Base-by-base conservation (phyloP, 2,797 vertebrate species). In the Leptodactylus fallax region DNA sequence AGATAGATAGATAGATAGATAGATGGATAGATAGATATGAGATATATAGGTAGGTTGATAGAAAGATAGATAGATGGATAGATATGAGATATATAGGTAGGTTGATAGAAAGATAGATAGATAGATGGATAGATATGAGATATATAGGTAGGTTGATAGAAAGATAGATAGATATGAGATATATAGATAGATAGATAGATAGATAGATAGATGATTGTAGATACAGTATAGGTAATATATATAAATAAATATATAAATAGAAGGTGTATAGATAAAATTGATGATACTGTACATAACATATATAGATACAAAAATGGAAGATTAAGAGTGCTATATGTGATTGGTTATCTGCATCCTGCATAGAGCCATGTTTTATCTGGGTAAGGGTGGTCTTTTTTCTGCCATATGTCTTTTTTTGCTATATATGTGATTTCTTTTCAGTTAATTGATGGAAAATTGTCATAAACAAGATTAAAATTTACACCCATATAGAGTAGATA, bases 101-200 rank as follows among this genome's bases (percentile, higher is more conserved):
- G 51, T 76, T 51, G 16, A 51, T 74, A 76, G 47, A 78, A 53
- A 78, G 47, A 78, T 76, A 76, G 16, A 51, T 74, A 76, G 47
- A 78, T 78, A 78, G 47, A 78, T 78, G 23, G 19, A 78, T 78
- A 78, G 45, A 77, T 77, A 36, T n/a, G 49, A 78, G 21, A 79
- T 56, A 27, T 21, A 79, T 27, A n/a, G n/a, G n/a, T n/a, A n/a
- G n/a, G n/a, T n/a, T n/a, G n/a, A n/a, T n/a, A n/a, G n/a, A n/a
- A n/a, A 53, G 47, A 78, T 25, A 71, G 49, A 79, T 56, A 79
- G 49, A 56, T 56, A 13, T 45, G 7, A 21, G 45, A 74, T 27
- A 72, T 6, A 45, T 47, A 76, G 36, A 76, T 76, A 76, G 2
- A 76, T 51, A 76, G 36, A 74, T 53, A 23, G 72, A 77, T 71